Percentiles rank a stretch among this genome's conserved stretches.
Evolutionary conservation across 2,113 vertebrate genomes (phyloP).

Genomic region (Sitta europaea): DNA sequence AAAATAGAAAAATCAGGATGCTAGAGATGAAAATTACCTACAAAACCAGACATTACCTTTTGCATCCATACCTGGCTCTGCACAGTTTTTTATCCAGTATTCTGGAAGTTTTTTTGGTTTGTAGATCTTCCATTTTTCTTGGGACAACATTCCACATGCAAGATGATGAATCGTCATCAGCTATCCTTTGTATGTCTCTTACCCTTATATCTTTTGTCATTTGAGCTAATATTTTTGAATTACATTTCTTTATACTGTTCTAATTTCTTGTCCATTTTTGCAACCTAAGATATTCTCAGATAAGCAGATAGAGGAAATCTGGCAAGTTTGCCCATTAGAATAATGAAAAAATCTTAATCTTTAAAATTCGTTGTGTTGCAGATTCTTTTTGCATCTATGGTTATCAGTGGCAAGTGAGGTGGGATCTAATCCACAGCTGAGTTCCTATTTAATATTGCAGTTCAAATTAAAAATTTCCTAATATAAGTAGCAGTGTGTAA

Average conservation of each 20-base stretch:
- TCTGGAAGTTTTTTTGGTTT: neutral
- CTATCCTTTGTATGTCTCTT: neutral
- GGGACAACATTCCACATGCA: accelerated
- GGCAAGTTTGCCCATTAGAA: neutral
- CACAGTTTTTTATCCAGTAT: neutral
- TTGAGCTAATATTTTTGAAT: neutral
- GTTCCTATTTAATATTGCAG: neutral
- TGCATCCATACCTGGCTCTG: neutral
- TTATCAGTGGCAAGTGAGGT: neutral
- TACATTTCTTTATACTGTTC: neutral
- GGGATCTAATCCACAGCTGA: neutral
- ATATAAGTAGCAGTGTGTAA: neutral
- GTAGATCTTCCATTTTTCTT: neutral
- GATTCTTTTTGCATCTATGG: neutral
- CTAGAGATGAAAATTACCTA: neutral
- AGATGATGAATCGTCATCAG: neutral
- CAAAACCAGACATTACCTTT: neutral
- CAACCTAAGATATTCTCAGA: neutral
- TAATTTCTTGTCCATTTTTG: neutral
- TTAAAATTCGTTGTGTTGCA: neutral
- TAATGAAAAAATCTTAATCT: neutral
- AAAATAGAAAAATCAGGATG: neutral
- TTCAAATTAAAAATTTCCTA: neutral
- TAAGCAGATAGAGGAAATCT: neutral
- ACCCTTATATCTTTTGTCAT: neutral